These are phyloP conservation scores for Microtus richardsoni DNA, from an alignment of 2,113 vertebrate genomes.

Conservation along the genomic window DNA sequence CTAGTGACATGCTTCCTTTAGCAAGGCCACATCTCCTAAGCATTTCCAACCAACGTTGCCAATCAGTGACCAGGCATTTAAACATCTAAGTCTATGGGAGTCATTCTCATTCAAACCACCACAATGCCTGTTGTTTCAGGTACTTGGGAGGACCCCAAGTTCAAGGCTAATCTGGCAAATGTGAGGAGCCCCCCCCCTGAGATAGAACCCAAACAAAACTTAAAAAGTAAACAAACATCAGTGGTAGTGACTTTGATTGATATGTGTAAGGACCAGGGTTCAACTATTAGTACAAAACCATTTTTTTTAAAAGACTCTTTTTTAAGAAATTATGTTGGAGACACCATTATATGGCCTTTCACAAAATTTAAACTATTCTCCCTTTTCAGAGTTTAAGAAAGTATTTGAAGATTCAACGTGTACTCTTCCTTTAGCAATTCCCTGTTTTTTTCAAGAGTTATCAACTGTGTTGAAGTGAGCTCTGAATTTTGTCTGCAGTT, in stretches of 20 bases:
- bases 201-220: not conserved
- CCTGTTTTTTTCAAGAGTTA: constrained; percentile 58
- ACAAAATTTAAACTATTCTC: not conserved
- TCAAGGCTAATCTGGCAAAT: not conserved
- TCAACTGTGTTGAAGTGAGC: constrained; percentile 2
- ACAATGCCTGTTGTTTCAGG: not conserved
- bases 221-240: not conserved
- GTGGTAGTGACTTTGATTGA: not conserved
- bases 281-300: not conserved
- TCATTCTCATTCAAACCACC: not conserved
- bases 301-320: not conserved
- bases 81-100: not conserved
- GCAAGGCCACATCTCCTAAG: not conserved
- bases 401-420: constrained; percentile 12
- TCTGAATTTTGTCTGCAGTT: constrained; percentile 59
- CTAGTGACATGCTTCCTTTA: not conserved
- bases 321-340: constrained; percentile 38
- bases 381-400: not conserved
- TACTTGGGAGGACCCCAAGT: not conserved
- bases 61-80: no score
- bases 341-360: not conserved
- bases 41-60: not conserved
- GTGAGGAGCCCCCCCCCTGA: not conserved
- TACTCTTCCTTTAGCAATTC: constrained; percentile 60
- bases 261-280: not conserved